These are phyloP conservation scores for Yponomeuta evonymella DNA, from an alignment of 2,888 invertebrate species.

Conservation along the genomic window DNA sequence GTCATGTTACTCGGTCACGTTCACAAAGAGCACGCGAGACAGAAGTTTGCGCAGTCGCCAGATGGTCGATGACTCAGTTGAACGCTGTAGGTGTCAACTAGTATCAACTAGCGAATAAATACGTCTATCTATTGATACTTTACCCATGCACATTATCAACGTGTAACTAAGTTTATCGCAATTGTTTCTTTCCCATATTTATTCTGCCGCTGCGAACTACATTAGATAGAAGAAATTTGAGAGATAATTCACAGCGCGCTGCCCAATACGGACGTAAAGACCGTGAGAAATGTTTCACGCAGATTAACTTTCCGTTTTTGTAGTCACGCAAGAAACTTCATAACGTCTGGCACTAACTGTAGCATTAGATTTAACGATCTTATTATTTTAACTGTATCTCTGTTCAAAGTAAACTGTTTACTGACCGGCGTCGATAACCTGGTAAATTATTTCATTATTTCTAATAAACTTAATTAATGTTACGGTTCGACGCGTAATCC, in stretches of 20 bases:
- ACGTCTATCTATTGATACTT: not conserved
- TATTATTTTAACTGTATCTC: not conserved
- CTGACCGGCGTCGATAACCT: constrained; percentile 6
- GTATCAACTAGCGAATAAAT: not conserved
- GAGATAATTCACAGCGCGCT: constrained; percentile 29
- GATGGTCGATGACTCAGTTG: constrained; percentile 11
- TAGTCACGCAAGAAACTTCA: constrained; percentile 51
- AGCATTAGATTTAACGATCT: not conserved
- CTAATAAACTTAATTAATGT: not conserved
- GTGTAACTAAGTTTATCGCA: not conserved
- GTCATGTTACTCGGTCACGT: constrained; percentile 8
- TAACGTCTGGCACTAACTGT: not conserved
- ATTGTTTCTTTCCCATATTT: not conserved
- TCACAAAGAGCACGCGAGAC: not conserved
- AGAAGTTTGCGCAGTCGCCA: constrained; percentile 8
- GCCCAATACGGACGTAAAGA: constrained; percentile 30
- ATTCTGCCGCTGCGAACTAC: not conserved
- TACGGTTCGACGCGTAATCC: constrained; percentile 9
- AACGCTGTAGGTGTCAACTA: not conserved
- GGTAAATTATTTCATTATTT: not conserved
- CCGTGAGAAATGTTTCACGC: constrained; percentile 64
- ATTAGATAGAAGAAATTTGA: constrained; percentile 31
- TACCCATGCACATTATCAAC: not conserved
- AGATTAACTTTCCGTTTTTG: constrained; percentile 62
- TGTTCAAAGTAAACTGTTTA: not conserved